These are phyloP conservation scores for Mycetomoellerius zeteki DNA, from an alignment of 1,140 invertebrate genomes.

Conservation along the genomic window DNA sequence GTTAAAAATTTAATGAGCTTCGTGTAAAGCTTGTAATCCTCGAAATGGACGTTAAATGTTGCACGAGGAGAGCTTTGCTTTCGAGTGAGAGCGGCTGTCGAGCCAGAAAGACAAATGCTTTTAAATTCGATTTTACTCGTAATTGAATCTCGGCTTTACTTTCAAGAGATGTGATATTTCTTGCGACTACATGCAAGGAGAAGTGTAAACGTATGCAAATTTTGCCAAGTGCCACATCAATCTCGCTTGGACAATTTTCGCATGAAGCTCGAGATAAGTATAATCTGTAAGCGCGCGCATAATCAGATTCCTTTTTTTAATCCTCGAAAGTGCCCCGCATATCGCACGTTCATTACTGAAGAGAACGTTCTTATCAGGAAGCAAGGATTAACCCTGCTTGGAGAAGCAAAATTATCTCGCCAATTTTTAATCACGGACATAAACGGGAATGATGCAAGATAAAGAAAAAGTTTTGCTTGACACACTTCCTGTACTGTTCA, in stretches of 20 bases:
- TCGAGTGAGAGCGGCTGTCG: neutral
- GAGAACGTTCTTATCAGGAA: neutral
- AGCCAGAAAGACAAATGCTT: constrained; percentile 41
- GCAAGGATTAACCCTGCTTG: constrained; percentile 14
- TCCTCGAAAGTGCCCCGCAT: neutral
- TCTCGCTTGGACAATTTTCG: constrained; percentile 28
- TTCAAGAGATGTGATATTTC: constrained; percentile 27
- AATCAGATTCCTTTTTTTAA: constrained; percentile 30
- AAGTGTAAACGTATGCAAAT: constrained; percentile 31
- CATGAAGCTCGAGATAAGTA: constrained; percentile 20
- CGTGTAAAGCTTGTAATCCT: constrained; percentile 32
- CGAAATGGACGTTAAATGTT: constrained; percentile 51
- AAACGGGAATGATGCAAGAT: neutral
- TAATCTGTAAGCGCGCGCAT: neutral
- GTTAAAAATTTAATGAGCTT: constrained; percentile 55
- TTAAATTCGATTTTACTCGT: constrained; percentile 42
- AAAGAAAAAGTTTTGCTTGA: constrained; percentile 12
- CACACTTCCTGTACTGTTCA: constrained; percentile 11
- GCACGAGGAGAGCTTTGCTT: constrained; percentile 15
- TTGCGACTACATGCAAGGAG: neutral
- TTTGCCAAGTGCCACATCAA: constrained; percentile 27
- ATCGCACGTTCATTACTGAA: constrained; percentile 10
- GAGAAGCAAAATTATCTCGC: neutral
- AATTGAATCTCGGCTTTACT: constrained; percentile 45
- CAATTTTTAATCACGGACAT: neutral